Base-by-base conservation (phyloP, 92 coral and sea anemone species). In the Paragorgia papillata region DNA sequence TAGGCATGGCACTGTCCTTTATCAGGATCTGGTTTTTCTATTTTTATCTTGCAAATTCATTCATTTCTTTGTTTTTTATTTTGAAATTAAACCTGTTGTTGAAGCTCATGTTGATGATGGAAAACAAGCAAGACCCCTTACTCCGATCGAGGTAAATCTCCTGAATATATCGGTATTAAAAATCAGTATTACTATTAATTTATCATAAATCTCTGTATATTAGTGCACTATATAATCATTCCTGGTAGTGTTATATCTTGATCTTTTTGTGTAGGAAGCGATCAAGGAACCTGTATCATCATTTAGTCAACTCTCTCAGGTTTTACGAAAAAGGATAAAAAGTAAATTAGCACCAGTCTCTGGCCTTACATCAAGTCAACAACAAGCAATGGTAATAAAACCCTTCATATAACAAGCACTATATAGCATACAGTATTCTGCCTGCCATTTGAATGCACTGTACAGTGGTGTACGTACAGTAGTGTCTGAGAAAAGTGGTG, bases 331-430 rank as follows among this genome's bases (percentile, higher is more conserved):
- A 59, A 91, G 96, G 51, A 84, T 93, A 28, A 56, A 79, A 35
- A 88, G 92, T 57, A 86, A 82, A 51, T 46, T 26, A 14, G 88
- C 84, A 8, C 88, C 86, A 21, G 76, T 93, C 30, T 73, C 88
- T 67, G 97, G 91, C 1, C 89, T 93, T 39, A 74, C 90, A 48
- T 71, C 84, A 31, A 86, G 57, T 82, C 93, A 93, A 48, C 97
- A 90, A 35, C 92, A 93, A 57, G 93, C 89, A 57, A 67, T 93
- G 79, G 97, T 93, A 75, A 71, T n/a, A n/a, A n/a, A n/a, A n/a
- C n/a, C n/a, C n/a, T n/a, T n/a, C n/a, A n/a, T n/a, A n/a, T n/a
- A n/a, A n/a, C n/a, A n/a, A n/a, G n/a, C n/a, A n/a, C n/a, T n/a
- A n/a, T n/a, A n/a, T n/a, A n/a, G n/a, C n/a, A n/a, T n/a, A n/a